Conservation (phyloP, 2,888 invertebrate genomes). For the Tetragnatha montana region DNA sequence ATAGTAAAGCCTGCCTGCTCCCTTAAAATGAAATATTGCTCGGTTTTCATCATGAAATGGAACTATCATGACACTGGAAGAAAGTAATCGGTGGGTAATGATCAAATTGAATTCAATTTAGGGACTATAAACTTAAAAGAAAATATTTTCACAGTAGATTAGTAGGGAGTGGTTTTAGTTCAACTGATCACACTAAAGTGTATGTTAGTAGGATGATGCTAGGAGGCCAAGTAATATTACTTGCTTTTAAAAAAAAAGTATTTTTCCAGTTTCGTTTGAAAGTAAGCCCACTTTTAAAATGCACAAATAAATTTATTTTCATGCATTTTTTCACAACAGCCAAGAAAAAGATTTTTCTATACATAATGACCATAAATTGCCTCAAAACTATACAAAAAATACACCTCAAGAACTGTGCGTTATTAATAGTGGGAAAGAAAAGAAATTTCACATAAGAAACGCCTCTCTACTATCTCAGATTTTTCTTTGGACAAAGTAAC, state of each 20-base stretch:
- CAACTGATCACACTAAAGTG: no score
- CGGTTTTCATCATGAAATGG: conserved; percentile 20
- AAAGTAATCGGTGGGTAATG: conserved; percentile 63
- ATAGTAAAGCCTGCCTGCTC: neutral
- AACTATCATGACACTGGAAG: conserved; percentile 30
- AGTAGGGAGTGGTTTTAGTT: no score
- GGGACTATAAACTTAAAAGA: no score
- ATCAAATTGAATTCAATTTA: conserved; percentile 22
- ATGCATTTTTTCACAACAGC: no score
- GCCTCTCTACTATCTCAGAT: conserved; percentile 9
- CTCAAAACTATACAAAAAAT: conserved; percentile 1
- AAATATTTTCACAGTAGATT: no score
- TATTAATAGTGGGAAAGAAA: conserved; percentile 2
- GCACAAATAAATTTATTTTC: no score
- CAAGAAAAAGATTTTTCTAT: no score
- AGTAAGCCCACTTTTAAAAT: no score
- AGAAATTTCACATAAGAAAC: neutral
- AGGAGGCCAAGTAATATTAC: no score
- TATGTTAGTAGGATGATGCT: no score
- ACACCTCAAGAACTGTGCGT: conserved; percentile 17
- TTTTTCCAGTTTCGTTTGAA: no score
- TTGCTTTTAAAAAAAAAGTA: no score
- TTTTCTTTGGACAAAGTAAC: neutral
- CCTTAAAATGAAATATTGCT: neutral
- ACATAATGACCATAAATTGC: neutral